Percentiles rank a stretch among this genome's conserved stretches.
phyloP scores from a whole-genome alignment of 2,113 vertebrate genomes.

The Syngnathus floridae region DNA sequence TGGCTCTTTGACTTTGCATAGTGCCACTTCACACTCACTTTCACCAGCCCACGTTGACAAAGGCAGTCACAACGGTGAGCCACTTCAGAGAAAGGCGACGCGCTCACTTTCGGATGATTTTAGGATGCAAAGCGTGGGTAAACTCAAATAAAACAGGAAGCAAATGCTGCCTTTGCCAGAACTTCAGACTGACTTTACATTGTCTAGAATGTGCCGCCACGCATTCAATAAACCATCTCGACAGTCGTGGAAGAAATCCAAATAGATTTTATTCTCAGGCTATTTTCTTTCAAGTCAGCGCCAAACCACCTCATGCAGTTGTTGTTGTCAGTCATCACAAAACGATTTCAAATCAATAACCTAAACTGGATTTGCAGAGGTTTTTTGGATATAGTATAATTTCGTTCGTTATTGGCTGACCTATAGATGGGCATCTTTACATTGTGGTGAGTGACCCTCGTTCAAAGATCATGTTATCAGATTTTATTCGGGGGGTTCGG shows the following conservation, averaged over 20 bases:
- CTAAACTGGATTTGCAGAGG: constrained; percentile 9
- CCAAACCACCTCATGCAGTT: background rate
- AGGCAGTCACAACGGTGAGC: background rate
- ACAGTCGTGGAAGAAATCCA: no score
- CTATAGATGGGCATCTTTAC: background rate
- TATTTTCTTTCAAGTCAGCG: no score
- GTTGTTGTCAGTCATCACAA: background rate
- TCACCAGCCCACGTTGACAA: background rate
- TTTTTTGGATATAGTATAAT: background rate
- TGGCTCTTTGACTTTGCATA: background rate
- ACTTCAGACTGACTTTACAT: no score
- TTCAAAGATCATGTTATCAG: constrained; percentile 14
- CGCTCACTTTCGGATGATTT: background rate
- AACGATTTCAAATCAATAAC: background rate
- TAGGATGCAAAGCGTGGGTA: background rate
- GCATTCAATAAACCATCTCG: no score
- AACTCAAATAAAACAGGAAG: background rate
- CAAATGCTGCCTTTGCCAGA: no score
- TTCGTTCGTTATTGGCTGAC: constrained; percentile 25
- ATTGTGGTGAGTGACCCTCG: background rate
- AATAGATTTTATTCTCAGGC: no score
- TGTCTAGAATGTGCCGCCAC: no score
- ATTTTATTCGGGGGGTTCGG: background rate
- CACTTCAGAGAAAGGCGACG: background rate
- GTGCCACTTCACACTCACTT: background rate